These are phyloP conservation scores for Pogona vitticeps DNA, from an alignment of 2,113 vertebrate genomes.

Conservation along the genomic window DNA sequence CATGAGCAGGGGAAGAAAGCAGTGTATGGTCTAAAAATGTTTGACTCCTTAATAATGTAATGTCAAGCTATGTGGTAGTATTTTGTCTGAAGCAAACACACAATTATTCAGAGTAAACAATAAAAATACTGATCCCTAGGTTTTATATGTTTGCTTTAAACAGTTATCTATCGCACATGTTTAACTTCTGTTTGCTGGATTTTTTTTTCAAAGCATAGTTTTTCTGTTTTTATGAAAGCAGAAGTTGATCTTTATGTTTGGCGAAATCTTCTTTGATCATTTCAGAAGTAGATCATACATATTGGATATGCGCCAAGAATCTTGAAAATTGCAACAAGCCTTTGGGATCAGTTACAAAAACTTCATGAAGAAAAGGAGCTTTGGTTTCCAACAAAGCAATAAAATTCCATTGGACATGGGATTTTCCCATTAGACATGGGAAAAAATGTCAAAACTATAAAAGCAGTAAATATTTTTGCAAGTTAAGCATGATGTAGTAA, in stretches of 20 bases:
- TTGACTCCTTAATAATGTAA: background rate
- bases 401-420: background rate
- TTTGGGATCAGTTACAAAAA: background rate
- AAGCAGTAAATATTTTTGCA: conserved; percentile 27
- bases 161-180: background rate
- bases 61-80: background rate
- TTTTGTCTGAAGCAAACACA: background rate
- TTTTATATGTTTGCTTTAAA: background rate
- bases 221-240: conserved; percentile 39
- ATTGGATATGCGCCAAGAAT: background rate
- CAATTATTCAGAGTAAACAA: background rate
- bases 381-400: conserved; percentile 34
- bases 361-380: conserved; percentile 20
- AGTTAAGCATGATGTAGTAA: background rate
- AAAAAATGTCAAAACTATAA: conserved; percentile 27
- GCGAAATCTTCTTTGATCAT: background rate
- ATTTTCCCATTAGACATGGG: background rate
- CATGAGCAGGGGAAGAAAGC: background rate
- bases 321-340: conserved; percentile 30
- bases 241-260: conserved; percentile 33
- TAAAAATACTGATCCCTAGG: background rate
- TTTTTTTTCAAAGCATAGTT: conserved; percentile 8
- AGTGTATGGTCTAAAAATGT: background rate
- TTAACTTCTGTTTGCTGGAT: conserved; percentile 28
- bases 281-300: background rate